phyloP scores from a whole-genome alignment of 2,888 invertebrate genomes.

The Orthosia gracilis region DNA sequence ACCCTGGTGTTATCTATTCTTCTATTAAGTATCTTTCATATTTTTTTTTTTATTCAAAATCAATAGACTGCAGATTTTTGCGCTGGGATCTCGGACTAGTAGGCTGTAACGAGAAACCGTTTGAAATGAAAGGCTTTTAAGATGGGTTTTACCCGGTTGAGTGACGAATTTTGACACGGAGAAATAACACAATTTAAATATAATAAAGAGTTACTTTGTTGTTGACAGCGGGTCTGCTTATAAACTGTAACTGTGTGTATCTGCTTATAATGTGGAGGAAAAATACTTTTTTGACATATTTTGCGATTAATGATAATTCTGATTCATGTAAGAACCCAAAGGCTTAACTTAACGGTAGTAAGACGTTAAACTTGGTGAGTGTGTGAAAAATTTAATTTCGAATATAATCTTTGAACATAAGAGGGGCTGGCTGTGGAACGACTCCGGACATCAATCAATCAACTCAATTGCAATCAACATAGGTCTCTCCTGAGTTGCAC shows the following conservation, averaged over 20 bases:
- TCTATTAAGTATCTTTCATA: too few relatives aligned
- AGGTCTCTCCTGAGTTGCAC: too few relatives aligned
- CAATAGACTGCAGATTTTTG: too few relatives aligned
- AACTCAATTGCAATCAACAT: too few relatives aligned
- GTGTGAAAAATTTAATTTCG: not conserved
- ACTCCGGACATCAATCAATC: not conserved
- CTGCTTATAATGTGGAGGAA: not conserved
- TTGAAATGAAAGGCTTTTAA: conserved; percentile 7
- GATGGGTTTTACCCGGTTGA: conserved; percentile 5
- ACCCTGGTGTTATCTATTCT: too few relatives aligned
- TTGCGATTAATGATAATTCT: conserved; percentile 6
- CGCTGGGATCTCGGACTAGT: too few relatives aligned
- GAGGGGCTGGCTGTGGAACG: not conserved
- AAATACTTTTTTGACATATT: not conserved
- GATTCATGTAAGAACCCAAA: not conserved
- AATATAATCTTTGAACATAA: not conserved
- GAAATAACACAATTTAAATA: not conserved
- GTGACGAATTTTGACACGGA: not conserved
- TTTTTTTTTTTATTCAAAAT: too few relatives aligned
- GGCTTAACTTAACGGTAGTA: not conserved
- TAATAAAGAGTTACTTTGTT: conserved; percentile 13
- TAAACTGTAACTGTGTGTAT: too few relatives aligned
- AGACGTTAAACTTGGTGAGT: not conserved
- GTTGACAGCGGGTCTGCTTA: not conserved
- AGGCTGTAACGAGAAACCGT: conserved; percentile 12